These are phyloP conservation scores for Xanthorhoe designata DNA, from an alignment of 2,888 invertebrate genomes.

Conservation along the genomic window DNA sequence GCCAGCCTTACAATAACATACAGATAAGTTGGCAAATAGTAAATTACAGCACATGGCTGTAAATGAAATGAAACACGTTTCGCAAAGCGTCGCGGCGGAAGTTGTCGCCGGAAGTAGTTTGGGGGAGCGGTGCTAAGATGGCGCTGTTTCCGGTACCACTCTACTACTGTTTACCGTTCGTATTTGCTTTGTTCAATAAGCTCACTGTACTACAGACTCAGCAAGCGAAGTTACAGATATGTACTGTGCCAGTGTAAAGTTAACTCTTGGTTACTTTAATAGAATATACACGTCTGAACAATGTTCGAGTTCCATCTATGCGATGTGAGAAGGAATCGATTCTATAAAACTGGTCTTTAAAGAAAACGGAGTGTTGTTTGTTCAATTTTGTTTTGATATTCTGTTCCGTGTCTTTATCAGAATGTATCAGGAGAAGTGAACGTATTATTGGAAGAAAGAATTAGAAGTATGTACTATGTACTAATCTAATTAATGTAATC, in stretches of 20 bases:
- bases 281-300: too few species aligned
- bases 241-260: background rate
- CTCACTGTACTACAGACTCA: slow-evolving; percentile 12
- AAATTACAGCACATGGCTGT: slow-evolving; percentile 38
- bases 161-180: slow-evolving; percentile 53
- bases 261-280: too few species aligned
- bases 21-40: slow-evolving; percentile 25
- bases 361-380: too few species aligned
- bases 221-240: slow-evolving; percentile 3
- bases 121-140: slow-evolving; percentile 56
- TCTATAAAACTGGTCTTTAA: too few species aligned
- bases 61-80: slow-evolving; percentile 48
- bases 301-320: too few species aligned
- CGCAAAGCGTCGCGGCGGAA: slow-evolving; percentile 51
- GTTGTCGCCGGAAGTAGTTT: slow-evolving; percentile 65
- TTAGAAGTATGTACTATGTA: too few species aligned
- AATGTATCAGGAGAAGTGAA: background rate
- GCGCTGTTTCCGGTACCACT: slow-evolving; percentile 53
- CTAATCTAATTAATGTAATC: too few species aligned
- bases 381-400: too few species aligned
- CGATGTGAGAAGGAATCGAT: too few species aligned
- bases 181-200: slow-evolving; percentile 36
- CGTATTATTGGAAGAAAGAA: background rate
- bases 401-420: too few species aligned
- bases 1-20: slow-evolving; percentile 6